phyloP scores from a whole-genome alignment of 2,888 invertebrate species.

The Diarsia dahlii region DNA sequence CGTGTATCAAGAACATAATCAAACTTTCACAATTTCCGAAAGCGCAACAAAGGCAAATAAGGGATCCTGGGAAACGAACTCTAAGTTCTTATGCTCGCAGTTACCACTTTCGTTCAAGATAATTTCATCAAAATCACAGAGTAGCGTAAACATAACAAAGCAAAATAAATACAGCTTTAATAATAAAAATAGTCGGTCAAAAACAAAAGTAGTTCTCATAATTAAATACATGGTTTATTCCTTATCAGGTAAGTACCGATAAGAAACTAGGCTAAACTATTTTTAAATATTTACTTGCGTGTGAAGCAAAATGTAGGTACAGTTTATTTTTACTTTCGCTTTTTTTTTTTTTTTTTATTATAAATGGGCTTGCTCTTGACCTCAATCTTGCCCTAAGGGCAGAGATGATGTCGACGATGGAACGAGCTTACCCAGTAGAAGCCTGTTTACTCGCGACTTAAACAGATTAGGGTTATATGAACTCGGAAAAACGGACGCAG shows the following conservation, averaged over 20 bases:
- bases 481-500: too few species aligned
- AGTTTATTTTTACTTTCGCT: not conserved
- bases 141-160: constrained; percentile 15
- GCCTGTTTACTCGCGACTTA: too few species aligned
- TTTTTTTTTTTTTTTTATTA: too few species aligned
- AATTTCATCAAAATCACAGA: constrained; percentile 1
- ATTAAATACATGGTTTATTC: constrained; percentile 20
- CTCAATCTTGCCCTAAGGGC: too few species aligned
- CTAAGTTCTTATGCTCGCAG: not conserved
- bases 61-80: not conserved
- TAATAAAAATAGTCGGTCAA: not conserved
- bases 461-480: too few species aligned
- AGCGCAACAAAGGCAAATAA: not conserved
- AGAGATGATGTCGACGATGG: too few species aligned
- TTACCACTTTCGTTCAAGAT: not conserved
- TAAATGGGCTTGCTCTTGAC: too few species aligned
- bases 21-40: not conserved
- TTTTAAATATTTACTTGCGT: constrained; percentile 36
- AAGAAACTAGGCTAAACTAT: constrained; percentile 31
- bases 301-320: constrained; percentile 7
- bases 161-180: not conserved
- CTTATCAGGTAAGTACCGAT: constrained; percentile 40
- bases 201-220: constrained; percentile 31
- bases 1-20: not conserved
- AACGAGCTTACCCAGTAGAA: too few species aligned